A percentile compares a stretch with the other conserved stretches of the same genome.
Evolutionary conservation across 2,888 invertebrate species (phyloP).

Genomic region (Netelia melanura): DNA sequence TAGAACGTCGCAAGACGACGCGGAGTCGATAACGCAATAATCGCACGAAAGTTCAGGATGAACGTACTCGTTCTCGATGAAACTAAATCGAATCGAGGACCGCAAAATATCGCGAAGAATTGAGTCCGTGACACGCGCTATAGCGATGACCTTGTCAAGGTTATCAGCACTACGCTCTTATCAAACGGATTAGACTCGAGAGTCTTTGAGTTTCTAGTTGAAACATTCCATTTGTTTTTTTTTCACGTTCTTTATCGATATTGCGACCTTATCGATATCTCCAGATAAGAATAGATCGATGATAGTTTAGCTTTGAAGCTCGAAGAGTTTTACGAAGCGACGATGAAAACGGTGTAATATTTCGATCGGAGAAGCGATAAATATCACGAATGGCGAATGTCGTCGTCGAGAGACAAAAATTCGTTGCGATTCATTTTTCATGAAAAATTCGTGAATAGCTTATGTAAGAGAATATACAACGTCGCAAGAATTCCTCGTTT

Average conservation of each 20-base stretch:
- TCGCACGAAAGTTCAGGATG: background rate
- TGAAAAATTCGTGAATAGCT: background rate
- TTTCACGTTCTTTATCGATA: slow-evolving; percentile 10
- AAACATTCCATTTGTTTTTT: slow-evolving; percentile 1
- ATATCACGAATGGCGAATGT: background rate
- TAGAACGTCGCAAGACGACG: background rate
- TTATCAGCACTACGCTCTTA: slow-evolving; percentile 60
- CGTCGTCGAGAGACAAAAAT: background rate
- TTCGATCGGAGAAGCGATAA: too few species aligned
- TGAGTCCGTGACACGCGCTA: background rate
- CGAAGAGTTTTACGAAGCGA: background rate
- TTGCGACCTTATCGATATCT: slow-evolving; percentile 14
- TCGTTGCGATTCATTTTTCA: background rate
- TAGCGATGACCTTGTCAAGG: slow-evolving; percentile 59
- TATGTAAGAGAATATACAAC: background rate
- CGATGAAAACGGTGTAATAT: background rate
- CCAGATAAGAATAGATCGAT: slow-evolving; percentile 6
- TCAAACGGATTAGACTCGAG: slow-evolving; percentile 50
- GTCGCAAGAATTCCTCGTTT: background rate
- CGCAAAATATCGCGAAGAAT: background rate
- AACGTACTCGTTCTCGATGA: slow-evolving; percentile 8
- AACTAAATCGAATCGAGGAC: slow-evolving; percentile 4
- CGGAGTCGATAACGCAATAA: background rate
- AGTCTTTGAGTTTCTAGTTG: slow-evolving; percentile 17
- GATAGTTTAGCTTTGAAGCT: background rate